Evolutionary conservation across 2,888 invertebrate genomes (phyloP), one percentile per base, ranked within the genome.

Genomic region (Drosophila anomelani): DNA sequence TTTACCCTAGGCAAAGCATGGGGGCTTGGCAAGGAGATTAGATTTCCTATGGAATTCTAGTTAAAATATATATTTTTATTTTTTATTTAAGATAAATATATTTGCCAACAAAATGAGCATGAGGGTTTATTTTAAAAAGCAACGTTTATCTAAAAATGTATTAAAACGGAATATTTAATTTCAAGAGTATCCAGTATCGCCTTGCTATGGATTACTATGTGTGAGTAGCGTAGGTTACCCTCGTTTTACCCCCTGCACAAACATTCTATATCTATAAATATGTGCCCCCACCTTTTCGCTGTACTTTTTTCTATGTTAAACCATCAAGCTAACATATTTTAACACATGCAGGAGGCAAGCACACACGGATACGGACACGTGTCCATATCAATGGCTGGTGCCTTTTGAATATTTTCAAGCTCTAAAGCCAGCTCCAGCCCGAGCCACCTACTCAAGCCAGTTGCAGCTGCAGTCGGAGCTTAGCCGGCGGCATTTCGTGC

Each of bases 321-420:
- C 89, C 86, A 88, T 85, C 85, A 88, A 81, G 80, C 89, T 81
- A 85, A 89, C 87, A 87, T 89, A 89, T 89, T 88, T 88, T 81
- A 82, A 81, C 88, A 87, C 78, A 82, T 76, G 72, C 78, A 81
- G 70, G 71, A 81, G 70, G 71, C 76, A 69, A 69, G 77, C 68
- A 72, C 63, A 76, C 56, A 73, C 34, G 54, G 51, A 75, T 54
- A 66, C 39, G 46, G 61, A 74, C 66, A 75, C 82, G 80, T 87
- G 85, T 78, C 80, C 80, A 85, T 87, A 87, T 84, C 85, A 85
- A 85, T 85, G 85, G 80, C 85, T 68, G 69, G 43, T 76, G 77
- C 72, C 78, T 82, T 84, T 88, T 88, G 83, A 87, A 88, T 84
- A 85, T 81, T 82, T 85, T 76, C 67, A 71, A 79, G 75, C 62